A percentile compares a stretch with the other conserved stretches of the same genome.
These are phyloP conservation scores for Pristionchus maxplancki DNA, from an alignment of 2,888 invertebrate species.

Conservation along the genomic window DNA sequence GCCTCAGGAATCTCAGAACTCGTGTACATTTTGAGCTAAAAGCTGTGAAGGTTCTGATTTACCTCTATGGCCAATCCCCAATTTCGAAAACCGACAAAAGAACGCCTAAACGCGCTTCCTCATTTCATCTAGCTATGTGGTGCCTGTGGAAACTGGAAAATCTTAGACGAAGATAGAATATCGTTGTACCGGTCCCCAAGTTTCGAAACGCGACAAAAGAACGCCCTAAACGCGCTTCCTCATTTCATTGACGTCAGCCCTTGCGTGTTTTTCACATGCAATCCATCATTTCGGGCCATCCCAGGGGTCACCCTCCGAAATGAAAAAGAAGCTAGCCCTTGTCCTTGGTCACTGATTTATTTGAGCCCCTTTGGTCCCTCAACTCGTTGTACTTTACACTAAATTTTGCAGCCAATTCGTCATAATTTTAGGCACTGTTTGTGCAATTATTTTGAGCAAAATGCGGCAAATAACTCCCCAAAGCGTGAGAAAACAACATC, in stretches of 20 bases:
- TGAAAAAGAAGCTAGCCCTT: neutral
- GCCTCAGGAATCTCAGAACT: too few species aligned
- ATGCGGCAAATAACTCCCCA: neutral
- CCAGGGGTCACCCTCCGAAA: neutral
- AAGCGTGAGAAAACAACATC: neutral
- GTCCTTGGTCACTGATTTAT: neutral
- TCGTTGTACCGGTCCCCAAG: neutral
- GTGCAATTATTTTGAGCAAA: neutral
- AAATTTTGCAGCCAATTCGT: neutral
- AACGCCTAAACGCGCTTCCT: neutral
- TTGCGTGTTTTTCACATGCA: conserved; percentile 3
- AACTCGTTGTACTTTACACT: neutral
- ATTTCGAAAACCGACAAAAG: too few species aligned
- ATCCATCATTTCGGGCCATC: neutral
- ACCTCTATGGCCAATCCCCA: too few species aligned
- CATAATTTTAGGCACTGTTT: neutral
- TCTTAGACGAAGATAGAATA: too few species aligned
- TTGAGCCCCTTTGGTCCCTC: neutral
- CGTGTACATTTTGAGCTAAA: too few species aligned
- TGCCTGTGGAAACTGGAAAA: too few species aligned
- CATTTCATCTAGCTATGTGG: too few species aligned
- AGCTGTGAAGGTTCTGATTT: too few species aligned
- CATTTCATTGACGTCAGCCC: neutral
- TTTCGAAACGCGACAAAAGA: neutral
- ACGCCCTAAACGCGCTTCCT: neutral